phyloP scores from a whole-genome alignment of 1,140 invertebrate species.

The Thereuonema tuberculata region DNA sequence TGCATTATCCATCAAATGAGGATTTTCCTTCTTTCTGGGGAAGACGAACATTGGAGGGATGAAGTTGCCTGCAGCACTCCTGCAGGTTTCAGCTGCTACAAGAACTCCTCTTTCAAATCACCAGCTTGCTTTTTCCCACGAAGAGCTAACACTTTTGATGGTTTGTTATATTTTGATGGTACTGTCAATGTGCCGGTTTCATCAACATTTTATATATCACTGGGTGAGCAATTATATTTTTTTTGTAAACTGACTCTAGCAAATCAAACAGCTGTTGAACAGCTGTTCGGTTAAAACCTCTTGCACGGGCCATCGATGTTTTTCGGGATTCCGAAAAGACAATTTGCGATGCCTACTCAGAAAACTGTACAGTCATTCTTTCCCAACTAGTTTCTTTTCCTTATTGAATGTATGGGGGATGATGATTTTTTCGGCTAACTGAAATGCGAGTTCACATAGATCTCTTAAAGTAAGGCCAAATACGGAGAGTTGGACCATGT shows the following conservation, averaged over 20 bases:
- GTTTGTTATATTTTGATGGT: background rate
- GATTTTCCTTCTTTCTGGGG: slow-evolving; percentile 6
- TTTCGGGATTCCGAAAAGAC: too few species aligned
- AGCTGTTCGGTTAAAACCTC: slow-evolving; percentile 1
- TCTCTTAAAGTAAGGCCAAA: too few species aligned
- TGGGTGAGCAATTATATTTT: slow-evolving; percentile 9
- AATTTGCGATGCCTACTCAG: too few species aligned
- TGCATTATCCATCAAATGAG: background rate
- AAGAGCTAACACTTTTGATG: background rate
- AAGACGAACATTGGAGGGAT: slow-evolving; percentile 11
- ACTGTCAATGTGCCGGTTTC: background rate
- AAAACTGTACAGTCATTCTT: too few species aligned
- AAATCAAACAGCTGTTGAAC: slow-evolving; percentile 11
- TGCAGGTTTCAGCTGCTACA: background rate
- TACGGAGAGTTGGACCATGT: too few species aligned
- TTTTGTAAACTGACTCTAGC: background rate
- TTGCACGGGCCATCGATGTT: slow-evolving; percentile 1
- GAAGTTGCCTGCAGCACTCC: slow-evolving; percentile 5
- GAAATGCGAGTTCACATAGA: too few species aligned
- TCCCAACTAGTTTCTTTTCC: too few species aligned
- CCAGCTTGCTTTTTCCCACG: slow-evolving; percentile 12
- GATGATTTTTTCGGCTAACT: too few species aligned
- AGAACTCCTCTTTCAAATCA: background rate
- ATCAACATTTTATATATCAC: background rate
- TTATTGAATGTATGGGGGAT: too few species aligned